A percentile compares a stretch with the other conserved stretches of the same genome.
Conservation (phyloP, 2,797 vertebrate species). For the Pangasius macronema region DNA sequence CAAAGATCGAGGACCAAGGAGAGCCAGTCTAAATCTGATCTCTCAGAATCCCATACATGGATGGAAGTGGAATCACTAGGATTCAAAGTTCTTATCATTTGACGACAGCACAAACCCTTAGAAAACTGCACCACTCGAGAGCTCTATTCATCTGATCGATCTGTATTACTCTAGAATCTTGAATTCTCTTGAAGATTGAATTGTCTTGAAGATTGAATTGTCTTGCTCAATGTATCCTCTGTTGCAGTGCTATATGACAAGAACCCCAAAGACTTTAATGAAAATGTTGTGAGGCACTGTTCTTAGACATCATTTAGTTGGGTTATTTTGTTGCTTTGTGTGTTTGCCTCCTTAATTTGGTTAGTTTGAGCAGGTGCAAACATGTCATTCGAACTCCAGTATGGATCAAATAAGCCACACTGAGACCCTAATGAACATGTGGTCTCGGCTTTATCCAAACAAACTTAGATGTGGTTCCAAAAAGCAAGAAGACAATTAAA, state of each 20-base stretch:
- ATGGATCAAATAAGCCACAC: neutral
- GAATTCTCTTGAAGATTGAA: too few relatives aligned
- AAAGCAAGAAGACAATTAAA: neutral
- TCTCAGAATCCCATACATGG: neutral
- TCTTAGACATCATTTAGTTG: neutral
- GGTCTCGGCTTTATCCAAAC: neutral
- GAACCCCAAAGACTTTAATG: neutral
- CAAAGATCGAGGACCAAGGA: neutral
- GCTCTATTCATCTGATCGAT: neutral
- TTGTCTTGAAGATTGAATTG: neutral
- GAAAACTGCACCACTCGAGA: neutral
- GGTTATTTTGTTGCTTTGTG: neutral
- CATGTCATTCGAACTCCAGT: neutral
- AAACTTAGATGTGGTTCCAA: neutral
- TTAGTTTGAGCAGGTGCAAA: neutral
- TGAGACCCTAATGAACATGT: neutral
- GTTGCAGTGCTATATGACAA: neutral
- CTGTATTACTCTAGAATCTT: neutral
- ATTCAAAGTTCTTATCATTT: neutral
- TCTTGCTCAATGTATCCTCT: neutral
- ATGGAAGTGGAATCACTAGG: neutral
- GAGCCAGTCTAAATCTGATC: neutral
- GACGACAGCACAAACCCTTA: neutral
- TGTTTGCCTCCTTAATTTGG: neutral
- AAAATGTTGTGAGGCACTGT: neutral